Evolutionary conservation across 2,113 vertebrate species (phyloP).

Genomic region (Cryptomyrus ogoouensis): DNA sequence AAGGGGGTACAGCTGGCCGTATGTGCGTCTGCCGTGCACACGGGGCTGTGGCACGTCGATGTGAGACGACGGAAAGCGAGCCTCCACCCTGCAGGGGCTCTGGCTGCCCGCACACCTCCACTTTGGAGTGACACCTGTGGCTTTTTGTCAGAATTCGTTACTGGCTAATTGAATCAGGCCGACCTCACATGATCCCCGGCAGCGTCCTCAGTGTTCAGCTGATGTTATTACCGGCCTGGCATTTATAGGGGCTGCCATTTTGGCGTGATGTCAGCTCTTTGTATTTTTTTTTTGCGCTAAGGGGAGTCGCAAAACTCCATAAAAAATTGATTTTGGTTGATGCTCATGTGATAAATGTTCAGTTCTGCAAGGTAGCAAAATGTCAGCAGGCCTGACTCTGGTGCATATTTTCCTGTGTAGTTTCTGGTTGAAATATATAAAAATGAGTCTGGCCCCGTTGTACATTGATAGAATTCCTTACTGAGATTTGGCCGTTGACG

Average conservation of each 20-base stretch:
- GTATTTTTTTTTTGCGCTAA: neutral
- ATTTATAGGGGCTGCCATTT: constrained; percentile 17
- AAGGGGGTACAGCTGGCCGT: neutral
- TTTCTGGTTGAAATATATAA: neutral
- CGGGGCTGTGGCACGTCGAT: neutral
- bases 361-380: constrained; percentile 29
- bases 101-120: too few relatives aligned
- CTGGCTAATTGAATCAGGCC: neutral
- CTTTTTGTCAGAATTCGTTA: constrained; percentile 4
- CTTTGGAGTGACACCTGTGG: neutral
- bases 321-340: constrained; percentile 31
- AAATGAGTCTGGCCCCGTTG: neutral
- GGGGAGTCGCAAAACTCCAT: constrained; percentile 9
- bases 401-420: neutral
- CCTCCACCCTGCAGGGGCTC: neutral
- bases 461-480: neutral
- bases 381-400: constrained; percentile 19
- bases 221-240: neutral
- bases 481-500: neutral
- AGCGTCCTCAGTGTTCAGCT: neutral
- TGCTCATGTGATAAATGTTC: constrained; percentile 8
- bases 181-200: neutral
- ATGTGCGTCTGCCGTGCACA: too few relatives aligned
- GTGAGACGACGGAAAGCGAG: neutral
- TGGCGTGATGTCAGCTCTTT: neutral